phyloP scores from a whole-genome alignment of 2,797 vertebrate species.

The Eulemur mongoz region DNA sequence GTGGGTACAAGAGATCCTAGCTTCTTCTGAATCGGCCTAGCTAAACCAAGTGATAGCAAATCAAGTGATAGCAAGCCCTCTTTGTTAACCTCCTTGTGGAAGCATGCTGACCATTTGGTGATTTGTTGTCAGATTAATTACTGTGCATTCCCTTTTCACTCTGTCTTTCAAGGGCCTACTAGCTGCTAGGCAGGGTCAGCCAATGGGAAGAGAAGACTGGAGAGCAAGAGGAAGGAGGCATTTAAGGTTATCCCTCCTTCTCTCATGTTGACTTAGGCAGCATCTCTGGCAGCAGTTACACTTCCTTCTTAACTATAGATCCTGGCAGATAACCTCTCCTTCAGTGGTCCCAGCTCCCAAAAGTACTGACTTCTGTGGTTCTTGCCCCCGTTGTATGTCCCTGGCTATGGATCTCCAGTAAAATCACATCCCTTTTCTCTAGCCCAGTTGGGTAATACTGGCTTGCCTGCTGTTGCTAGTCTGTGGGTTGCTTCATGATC shows the following conservation, averaged over 20 bases:
- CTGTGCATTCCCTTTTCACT: not conserved
- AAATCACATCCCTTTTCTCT: not conserved
- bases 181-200: not conserved
- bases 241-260: not conserved
- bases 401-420: not conserved
- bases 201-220: not conserved
- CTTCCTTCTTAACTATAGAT: not conserved
- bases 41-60: not conserved
- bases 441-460: not conserved
- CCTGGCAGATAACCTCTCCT: not conserved
- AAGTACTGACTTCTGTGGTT: not conserved
- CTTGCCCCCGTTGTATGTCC: not conserved
- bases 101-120: not conserved
- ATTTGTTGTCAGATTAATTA: not conserved
- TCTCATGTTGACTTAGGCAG: not conserved
- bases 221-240: not conserved
- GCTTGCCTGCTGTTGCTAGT: not conserved
- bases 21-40: not conserved
- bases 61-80: not conserved
- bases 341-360: not conserved
- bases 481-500: not conserved
- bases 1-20: not conserved
- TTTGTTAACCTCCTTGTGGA: not conserved
- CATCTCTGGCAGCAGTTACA: not conserved
- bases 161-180: not conserved